These are phyloP conservation scores for Calameuta pallipes DNA, from an alignment of 2,888 invertebrate genomes.

Conservation along the genomic window DNA sequence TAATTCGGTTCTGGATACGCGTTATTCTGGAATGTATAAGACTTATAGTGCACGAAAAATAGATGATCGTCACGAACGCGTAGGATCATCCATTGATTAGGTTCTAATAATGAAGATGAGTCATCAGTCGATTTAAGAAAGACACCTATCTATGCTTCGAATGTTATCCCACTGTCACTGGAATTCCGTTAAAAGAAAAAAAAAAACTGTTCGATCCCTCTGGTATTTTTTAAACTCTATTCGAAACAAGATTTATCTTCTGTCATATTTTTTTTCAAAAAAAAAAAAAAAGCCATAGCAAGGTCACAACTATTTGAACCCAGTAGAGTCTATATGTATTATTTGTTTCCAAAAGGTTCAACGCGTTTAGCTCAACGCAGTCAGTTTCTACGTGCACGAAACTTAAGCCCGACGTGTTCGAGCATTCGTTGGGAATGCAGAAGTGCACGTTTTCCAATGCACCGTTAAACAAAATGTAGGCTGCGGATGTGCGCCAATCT, in stretches of 20 bases:
- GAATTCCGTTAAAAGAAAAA: neutral
- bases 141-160: neutral
- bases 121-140: neutral
- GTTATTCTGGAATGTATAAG: neutral
- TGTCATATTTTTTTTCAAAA: neutral
- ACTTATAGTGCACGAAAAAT: neutral
- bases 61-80: neutral
- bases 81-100: neutral
- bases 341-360: neutral
- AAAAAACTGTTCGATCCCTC: neutral
- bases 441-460: neutral
- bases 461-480: slow-evolving; percentile 4
- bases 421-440: neutral
- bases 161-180: neutral
- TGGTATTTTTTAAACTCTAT: neutral
- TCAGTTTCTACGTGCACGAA: neutral
- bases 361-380: neutral
- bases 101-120: slow-evolving; percentile 1
- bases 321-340: neutral
- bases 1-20: neutral
- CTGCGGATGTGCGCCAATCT: slow-evolving; percentile 1
- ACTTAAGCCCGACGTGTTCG: neutral
- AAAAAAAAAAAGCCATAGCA: neutral
- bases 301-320: neutral
- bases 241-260: slow-evolving; percentile 1